Evolutionary conservation across 2,888 invertebrate species (phyloP).

Genomic region (Zygaena filipendulae): DNA sequence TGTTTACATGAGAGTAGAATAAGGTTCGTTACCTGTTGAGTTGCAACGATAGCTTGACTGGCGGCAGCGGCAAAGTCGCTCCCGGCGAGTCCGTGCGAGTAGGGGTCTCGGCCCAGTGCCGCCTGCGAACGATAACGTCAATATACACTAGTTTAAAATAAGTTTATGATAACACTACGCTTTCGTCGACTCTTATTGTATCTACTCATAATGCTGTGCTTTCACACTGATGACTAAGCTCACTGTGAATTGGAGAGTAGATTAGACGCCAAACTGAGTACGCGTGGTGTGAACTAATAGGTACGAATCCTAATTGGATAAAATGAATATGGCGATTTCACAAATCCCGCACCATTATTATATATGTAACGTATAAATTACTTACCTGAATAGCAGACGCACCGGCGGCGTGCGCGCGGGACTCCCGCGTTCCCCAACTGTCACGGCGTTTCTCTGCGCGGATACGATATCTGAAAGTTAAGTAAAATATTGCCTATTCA

Average conservation of each 20-base stretch:
- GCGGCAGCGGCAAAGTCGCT: constrained; percentile 93
- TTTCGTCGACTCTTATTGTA: no score
- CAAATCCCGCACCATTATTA: no score
- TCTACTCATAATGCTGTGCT: no score
- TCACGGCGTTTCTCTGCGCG: constrained; percentile 82
- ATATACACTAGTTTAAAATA: background rate
- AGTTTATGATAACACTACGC: background rate
- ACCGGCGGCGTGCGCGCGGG: constrained; percentile 41
- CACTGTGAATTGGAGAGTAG: no score
- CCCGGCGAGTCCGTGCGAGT: constrained; percentile 84
- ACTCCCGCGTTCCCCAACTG: constrained; percentile 68
- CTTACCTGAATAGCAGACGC: constrained; percentile 55
- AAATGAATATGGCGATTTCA: no score
- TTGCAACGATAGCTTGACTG: constrained; percentile 95
- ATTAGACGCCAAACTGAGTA: no score
- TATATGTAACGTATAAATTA: no score
- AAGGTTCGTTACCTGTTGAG: constrained; percentile 81
- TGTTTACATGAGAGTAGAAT: no score
- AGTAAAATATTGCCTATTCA: no score
- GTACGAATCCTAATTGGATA: no score
- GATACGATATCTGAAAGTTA: constrained; percentile 59
- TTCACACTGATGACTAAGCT: no score
- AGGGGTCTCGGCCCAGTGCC: constrained; percentile 64
- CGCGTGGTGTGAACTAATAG: no score
- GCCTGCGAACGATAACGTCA: constrained; percentile 34